A percentile compares a stretch with the other conserved stretches of the same genome.
These are phyloP conservation scores for Macrophya alboannulata DNA, from an alignment of 2,888 invertebrate genomes.

Conservation along the genomic window DNA sequence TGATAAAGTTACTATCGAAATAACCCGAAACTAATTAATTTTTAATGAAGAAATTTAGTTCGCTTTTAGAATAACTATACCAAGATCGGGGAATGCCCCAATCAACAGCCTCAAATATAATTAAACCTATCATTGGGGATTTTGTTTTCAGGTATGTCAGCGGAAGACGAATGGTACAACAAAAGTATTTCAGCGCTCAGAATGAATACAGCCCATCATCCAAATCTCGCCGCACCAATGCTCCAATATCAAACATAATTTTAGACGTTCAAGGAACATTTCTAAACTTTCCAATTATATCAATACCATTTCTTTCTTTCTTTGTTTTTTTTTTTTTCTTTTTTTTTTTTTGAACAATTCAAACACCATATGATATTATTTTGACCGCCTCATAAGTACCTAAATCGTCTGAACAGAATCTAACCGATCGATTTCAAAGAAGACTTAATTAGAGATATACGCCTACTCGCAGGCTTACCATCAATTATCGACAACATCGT, in stretches of 20 bases:
- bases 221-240: conserved; percentile 97
- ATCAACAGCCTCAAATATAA: background rate
- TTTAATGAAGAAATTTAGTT: conserved; percentile 25
- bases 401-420: conserved; percentile 12
- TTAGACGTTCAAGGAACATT: conserved; percentile 67
- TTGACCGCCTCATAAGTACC: conserved; percentile 29
- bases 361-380: conserved; percentile 57
- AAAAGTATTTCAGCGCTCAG: conserved; percentile 97
- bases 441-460: background rate
- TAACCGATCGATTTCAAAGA: background rate
- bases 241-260: conserved; percentile 98
- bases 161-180: conserved; percentile 99
- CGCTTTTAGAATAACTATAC: background rate
- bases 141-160: conserved; percentile 90
- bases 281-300: conserved; percentile 21
- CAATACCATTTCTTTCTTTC: no score
- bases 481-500: background rate
- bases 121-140: no score
- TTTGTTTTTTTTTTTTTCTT: no score
- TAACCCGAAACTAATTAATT: conserved; percentile 9
- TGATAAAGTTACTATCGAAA: background rate
- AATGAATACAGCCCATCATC: conserved; percentile 98
- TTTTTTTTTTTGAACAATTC: conserved; percentile 1
- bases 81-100: background rate
- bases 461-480: background rate